phyloP scores from a whole-genome alignment of 2,113 vertebrate genomes.

The Tretioscincus oriximinensis region DNA sequence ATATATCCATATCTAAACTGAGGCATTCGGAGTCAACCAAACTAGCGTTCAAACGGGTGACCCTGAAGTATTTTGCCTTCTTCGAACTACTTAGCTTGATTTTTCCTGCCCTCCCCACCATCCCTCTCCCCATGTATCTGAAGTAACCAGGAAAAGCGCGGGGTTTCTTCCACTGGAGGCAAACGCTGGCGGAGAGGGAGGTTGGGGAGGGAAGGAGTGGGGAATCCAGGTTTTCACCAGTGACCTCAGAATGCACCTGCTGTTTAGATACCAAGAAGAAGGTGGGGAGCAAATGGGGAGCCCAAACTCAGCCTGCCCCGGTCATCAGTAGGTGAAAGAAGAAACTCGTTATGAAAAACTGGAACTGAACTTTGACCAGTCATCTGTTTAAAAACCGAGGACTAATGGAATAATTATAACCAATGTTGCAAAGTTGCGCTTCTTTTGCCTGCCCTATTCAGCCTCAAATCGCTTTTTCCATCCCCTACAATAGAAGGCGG shows the following conservation, averaged over 20 bases:
- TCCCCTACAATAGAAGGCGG: slow-evolving; percentile 13
- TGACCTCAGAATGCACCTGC: slow-evolving; percentile 20
- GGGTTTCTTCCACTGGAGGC: neutral
- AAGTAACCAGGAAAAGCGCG: neutral
- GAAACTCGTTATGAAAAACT: neutral
- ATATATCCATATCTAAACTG: too few relatives aligned
- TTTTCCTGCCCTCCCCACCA: neutral
- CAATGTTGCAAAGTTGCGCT: neutral
- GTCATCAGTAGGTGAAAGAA: neutral
- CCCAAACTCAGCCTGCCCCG: neutral
- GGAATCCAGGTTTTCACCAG: neutral
- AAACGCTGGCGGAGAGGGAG: neutral
- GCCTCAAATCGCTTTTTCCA: neutral
- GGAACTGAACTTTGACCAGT: neutral
- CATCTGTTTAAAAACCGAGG: neutral
- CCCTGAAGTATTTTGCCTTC: neutral
- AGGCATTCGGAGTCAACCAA: too few relatives aligned
- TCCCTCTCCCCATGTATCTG: too few relatives aligned
- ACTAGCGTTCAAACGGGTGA: neutral
- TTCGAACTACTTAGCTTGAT: neutral
- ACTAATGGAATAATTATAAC: neutral
- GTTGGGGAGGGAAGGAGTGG: neutral
- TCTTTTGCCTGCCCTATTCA: too few relatives aligned
- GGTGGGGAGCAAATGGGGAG: neutral
- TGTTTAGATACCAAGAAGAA: neutral